Evolutionary conservation across 2,888 invertebrate species (phyloP).

Genomic region (Agrochola litura): DNA sequence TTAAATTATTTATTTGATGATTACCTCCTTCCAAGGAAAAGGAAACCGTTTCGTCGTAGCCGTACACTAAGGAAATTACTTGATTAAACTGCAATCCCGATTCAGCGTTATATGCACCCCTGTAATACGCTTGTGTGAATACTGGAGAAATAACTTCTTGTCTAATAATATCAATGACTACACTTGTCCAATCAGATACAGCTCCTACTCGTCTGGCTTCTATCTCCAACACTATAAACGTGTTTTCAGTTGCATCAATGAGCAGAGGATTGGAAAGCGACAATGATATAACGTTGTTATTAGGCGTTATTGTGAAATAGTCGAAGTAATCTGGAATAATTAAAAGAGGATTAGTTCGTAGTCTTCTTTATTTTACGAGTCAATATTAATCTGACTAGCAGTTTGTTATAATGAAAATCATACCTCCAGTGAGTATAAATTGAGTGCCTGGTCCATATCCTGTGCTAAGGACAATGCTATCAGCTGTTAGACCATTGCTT

Average conservation of each 20-base stretch:
- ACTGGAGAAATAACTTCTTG: constrained; percentile 67
- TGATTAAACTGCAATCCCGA: constrained; percentile 70
- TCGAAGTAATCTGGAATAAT: constrained; percentile 72
- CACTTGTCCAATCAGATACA: constrained; percentile 71
- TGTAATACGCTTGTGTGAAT: constrained; percentile 75
- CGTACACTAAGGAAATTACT: constrained; percentile 70
- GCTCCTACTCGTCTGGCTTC: constrained; percentile 78
- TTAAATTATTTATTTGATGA: neutral
- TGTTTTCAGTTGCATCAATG: constrained; percentile 66
- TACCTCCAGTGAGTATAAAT: constrained; percentile 78
- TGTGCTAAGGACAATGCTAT: constrained; percentile 72
- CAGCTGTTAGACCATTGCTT: constrained; percentile 66
- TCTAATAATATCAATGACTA: constrained; percentile 73
- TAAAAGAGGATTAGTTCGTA: neutral
- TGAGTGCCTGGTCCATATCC: constrained; percentile 74
- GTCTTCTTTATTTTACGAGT: neutral
- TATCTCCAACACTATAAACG: constrained; percentile 78
- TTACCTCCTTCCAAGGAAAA: constrained; percentile 40
- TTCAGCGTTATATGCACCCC: constrained; percentile 69
- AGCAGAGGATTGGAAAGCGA: constrained; percentile 62
- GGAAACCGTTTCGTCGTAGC: constrained; percentile 53
- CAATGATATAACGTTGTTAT: constrained; percentile 68
- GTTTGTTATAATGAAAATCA: constrained; percentile 15
- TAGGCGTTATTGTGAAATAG: constrained; percentile 67
- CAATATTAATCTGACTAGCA: neutral